These are phyloP conservation scores for Poecilia gillii DNA, from an alignment of 2,797 vertebrate species.

Conservation along the genomic window DNA sequence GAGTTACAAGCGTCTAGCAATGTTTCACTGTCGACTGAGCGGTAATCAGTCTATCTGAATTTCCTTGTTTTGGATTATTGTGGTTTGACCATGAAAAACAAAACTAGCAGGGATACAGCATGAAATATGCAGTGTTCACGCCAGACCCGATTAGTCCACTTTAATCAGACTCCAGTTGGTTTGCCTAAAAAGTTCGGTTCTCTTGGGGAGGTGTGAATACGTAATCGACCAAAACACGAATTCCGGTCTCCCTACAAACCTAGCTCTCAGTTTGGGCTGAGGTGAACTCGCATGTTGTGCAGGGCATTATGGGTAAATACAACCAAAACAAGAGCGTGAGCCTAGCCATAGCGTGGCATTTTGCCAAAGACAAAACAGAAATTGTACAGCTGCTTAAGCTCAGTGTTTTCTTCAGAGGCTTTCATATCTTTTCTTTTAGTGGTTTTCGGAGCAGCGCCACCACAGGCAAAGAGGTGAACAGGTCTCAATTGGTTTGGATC, in stretches of 20 bases:
- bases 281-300: neutral
- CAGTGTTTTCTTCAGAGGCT: neutral
- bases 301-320: neutral
- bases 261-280: neutral
- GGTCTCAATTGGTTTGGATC: neutral
- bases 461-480: neutral
- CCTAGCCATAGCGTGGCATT: neutral
- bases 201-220: neutral
- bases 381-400: neutral
- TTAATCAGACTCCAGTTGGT: neutral
- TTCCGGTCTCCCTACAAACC: neutral
- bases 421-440: neutral
- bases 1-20: slow-evolving; percentile 8
- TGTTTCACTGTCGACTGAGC: slow-evolving; percentile 7
- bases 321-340: neutral
- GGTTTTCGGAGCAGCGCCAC: neutral
- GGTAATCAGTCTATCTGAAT: neutral
- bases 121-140: neutral
- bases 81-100: neutral
- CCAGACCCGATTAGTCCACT: neutral
- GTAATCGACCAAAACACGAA: neutral
- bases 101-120: neutral
- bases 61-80: neutral
- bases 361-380: neutral
- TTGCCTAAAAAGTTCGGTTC: neutral